Base-by-base conservation (phyloP, 2,888 invertebrate genomes). In the Mylabris sibirica region DNA sequence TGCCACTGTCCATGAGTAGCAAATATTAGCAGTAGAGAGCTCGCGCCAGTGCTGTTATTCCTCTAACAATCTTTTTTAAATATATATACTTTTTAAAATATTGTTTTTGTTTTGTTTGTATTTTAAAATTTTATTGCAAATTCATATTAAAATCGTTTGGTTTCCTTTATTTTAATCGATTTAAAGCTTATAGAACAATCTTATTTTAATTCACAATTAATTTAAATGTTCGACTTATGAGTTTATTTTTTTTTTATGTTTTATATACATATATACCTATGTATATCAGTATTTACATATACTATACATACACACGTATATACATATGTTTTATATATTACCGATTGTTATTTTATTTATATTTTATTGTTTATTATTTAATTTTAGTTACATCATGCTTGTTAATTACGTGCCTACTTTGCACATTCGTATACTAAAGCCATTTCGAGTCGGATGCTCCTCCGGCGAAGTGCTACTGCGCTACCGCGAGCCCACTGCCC, bases 331-430 rank as follows among this genome's bases (percentile, higher is more conserved):
- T 76, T 79, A 74, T 26, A 26, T 78, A 78, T 79, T 81, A 81
- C 79, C 81, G 79, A 77, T 75, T 77, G 76, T 78, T 77, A 74
- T 57, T 57, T 30, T 30, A 30, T 30, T 30, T 30, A 30, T 53
- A 53, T 53, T 53, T 53, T 11, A n/a, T 24, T 57, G n/a, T n/a
- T 14, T 26, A 24, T 26, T 22, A 69, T 76, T 81, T 80, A 75
- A 79, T 82, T 83, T 77, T 79, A 79, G 83, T 84, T 84, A 84
- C 80, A 83, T 83, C 83, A 84, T 85, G 80, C 82, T 83, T 83
- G 82, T 79, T 79, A 44, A 81, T 78, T 81, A 82, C 79, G 81
- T 83, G 82, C 81, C 79, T 81, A 84, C 81, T 82, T 77, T 82
- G 83, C 82, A 84, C 84, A 82, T 81, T 81, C 82, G 82, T 82